A percentile compares a stretch with the other conserved stretches of the same genome.
These are phyloP conservation scores for Conus ventricosus DNA, from an alignment of 1,140 invertebrate genomes.

Conservation along the genomic window DNA sequence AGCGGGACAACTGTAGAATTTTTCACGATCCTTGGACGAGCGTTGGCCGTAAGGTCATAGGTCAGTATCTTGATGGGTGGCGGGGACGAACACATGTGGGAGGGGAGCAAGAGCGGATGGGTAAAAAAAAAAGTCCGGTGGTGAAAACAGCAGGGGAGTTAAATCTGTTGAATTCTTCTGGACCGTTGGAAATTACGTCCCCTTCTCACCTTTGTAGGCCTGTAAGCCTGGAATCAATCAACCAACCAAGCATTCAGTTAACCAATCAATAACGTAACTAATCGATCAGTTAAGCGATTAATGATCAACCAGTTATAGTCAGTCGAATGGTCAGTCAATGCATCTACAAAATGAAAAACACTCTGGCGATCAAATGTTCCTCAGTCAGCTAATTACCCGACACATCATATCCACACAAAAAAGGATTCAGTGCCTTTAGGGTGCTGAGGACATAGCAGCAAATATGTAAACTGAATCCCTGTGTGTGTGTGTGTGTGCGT, in stretches of 20 bases:
- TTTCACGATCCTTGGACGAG: background rate
- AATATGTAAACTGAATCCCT: too few species aligned
- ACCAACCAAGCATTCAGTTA: too few species aligned
- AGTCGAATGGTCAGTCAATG: too few species aligned
- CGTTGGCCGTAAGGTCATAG: background rate
- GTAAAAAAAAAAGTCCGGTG: too few species aligned
- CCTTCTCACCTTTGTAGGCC: background rate
- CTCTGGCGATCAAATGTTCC: too few species aligned
- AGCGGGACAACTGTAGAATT: background rate
- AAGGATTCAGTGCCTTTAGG: too few species aligned
- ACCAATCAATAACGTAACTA: background rate
- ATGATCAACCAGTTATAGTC: too few species aligned
- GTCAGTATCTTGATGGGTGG: background rate
- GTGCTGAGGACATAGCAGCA: too few species aligned
- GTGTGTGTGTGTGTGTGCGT: too few species aligned
- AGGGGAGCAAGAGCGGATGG: background rate
- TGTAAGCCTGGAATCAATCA: slow-evolving; percentile 1
- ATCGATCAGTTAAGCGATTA: background rate
- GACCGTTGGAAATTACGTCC: background rate
- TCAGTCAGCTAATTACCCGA: too few species aligned
- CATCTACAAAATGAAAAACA: too few species aligned
- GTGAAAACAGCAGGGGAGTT: slow-evolving; percentile 7
- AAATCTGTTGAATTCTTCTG: background rate
- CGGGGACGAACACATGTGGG: background rate
- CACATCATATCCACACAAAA: too few species aligned